Base-by-base conservation (phyloP, 2,888 invertebrate genomes). In the Andricus curvator region DNA sequence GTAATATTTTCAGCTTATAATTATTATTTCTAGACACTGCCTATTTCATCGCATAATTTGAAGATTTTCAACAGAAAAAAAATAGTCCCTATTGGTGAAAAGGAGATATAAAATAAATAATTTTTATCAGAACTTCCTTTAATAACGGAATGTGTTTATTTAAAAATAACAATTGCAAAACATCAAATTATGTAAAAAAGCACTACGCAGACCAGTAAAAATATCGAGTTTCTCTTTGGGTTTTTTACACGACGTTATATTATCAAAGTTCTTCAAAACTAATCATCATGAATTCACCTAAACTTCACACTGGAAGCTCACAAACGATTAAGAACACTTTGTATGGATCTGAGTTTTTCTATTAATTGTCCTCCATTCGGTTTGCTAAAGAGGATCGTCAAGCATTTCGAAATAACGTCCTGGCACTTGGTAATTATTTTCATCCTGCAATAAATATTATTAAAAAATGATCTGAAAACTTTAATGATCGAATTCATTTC, bases 381-480 rank as follows among this genome's bases (percentile, higher is more conserved):
- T 92, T 96, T 96, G 86, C 96, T 96, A 91, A 97, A 97, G 65
- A 97, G 94, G 86, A 96, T 95, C 79, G 96, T 96, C 82, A 97
- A 93, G 88, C 97, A 96, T 81, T 95, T 94, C 0, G 96, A 95
- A 74, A 97, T 94, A n/a, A 96, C 94, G 89, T 97, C 97, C 88
- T 96, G 95, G 82, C 96, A 95, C 85, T 95, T 94, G 0, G 96
- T 95, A 81, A 95, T 94, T 81, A 96, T 94, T 85, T 95, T 94
- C 84, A 95, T 94, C 90, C 96, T 96, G 89, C 62, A 94, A 93
- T 85, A 86, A 85, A 79, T 79, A 78, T 78, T 77, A 37, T 25
- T 41, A 41, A 48, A 48, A 76, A 78, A 11, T 60, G 20, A 33
- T 22, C 8, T 66, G 17, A 80, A 79, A 22, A 8, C 44, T 9